Percentiles rank a stretch among this genome's conserved stretches.
phyloP scores from a whole-genome alignment of 2,797 vertebrate species.

The Babyrousa celebensis region DNA sequence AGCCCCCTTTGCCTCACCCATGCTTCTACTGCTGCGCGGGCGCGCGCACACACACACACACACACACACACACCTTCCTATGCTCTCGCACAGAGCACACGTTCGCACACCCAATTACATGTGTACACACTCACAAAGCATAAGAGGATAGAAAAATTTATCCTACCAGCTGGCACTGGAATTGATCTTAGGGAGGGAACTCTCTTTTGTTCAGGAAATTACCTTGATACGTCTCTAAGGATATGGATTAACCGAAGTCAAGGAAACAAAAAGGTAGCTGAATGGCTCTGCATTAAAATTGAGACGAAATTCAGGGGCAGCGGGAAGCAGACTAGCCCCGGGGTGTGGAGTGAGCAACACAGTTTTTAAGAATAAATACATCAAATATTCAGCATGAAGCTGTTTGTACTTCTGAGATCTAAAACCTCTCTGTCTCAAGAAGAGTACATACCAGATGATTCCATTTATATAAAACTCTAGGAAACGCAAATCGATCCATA shows the following conservation, averaged over 20 bases:
- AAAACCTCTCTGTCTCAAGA: conserved; percentile 32
- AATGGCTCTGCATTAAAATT: conserved; percentile 58
- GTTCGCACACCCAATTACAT: background rate
- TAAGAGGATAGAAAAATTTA: conserved; percentile 57
- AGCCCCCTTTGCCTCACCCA: background rate
- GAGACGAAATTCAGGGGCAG: background rate
- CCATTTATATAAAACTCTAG: background rate
- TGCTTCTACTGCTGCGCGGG: background rate
- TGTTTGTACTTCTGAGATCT: background rate
- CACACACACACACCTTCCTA: background rate
- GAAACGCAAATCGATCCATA: background rate
- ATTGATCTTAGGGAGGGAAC: conserved; percentile 69
- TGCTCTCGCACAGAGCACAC: background rate
- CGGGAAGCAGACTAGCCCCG: background rate
- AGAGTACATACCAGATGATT: background rate
- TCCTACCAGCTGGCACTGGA: conserved; percentile 65
- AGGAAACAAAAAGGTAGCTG: conserved; percentile 59
- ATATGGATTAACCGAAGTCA: conserved; percentile 76
- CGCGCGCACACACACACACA: background rate
- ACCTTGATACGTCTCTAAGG: conserved; percentile 79
- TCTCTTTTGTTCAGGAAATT: conserved; percentile 81
- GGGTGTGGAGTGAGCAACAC: background rate
- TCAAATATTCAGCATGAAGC: background rate
- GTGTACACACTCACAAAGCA: background rate
- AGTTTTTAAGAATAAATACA: background rate